These are phyloP conservation scores for Aurelia coerulea DNA, from an alignment of 30 jellyfish, hydroid and myxozoan genomes.

Conservation along the genomic window DNA sequence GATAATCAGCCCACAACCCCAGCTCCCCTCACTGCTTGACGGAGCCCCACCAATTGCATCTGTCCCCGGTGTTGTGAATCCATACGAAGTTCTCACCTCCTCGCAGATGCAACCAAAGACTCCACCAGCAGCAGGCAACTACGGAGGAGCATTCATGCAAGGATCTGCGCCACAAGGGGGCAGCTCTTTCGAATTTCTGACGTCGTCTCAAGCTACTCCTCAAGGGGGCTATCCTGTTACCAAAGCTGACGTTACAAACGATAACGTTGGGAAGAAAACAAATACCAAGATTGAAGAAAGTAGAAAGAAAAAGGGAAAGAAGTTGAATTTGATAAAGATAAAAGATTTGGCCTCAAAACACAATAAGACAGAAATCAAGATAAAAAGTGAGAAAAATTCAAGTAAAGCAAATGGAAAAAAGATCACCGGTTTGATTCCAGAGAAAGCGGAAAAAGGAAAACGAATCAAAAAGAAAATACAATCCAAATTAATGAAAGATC, in stretches of 20 bases:
- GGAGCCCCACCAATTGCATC: constrained; percentile 7
- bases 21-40: constrained; percentile 22
- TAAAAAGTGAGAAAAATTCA: neutral
- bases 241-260: neutral
- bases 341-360: neutral
- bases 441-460: neutral
- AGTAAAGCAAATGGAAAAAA: neutral
- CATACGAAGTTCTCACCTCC: constrained; percentile 55
- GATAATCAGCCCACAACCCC: constrained; percentile 37
- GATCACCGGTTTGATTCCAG: neutral
- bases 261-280: constrained; percentile 20
- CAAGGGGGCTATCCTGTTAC: constrained; percentile 27
- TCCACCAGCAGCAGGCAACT: constrained; percentile 9
- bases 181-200: constrained; percentile 45
- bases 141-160: constrained; percentile 13
- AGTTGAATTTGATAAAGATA: neutral
- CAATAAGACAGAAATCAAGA: neutral
- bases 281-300: neutral
- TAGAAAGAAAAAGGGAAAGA: neutral
- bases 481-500: constrained; percentile 20
- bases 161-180: constrained; percentile 2
- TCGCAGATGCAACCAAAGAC: constrained; percentile 56
- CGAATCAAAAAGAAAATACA: neutral
- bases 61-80: constrained; percentile 43
- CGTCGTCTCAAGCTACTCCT: constrained; percentile 27